These are phyloP conservation scores for Mycalesis mineus DNA, from an alignment of 2,888 invertebrate species.

Conservation along the genomic window DNA sequence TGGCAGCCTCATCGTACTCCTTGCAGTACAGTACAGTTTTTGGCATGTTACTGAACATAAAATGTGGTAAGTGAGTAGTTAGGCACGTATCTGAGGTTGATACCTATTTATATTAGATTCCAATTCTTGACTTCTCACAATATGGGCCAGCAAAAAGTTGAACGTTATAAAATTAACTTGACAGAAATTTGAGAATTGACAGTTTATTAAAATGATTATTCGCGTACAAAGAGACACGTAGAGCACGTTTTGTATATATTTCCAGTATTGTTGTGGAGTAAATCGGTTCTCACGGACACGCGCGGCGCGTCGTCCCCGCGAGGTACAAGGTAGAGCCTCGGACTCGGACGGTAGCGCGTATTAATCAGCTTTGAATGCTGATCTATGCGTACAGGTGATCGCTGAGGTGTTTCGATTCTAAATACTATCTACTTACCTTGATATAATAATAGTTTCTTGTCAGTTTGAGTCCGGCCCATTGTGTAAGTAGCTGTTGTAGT, in stretches of 20 bases:
- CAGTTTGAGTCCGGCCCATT: no score
- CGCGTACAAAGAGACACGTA: conserved; percentile 2
- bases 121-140: neutral
- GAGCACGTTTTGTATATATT: conserved; percentile 8
- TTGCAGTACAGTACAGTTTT: no score
- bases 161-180: neutral
- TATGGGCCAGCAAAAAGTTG: neutral
- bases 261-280: conserved; percentile 4
- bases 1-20: no score
- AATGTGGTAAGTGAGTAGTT: no score
- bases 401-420: neutral
- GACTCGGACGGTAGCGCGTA: conserved; percentile 58
- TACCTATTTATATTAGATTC: no score
- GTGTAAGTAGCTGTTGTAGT: no score
- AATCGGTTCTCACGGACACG: conserved; percentile 67
- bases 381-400: conserved; percentile 40
- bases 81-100: no score
- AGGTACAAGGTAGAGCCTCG: conserved; percentile 35
- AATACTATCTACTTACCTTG: no score
- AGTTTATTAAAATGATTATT: neutral
- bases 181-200: neutral
- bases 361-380: conserved; percentile 48
- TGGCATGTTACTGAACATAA: no score
- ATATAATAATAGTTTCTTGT: no score
- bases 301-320: conserved; percentile 37